Percentiles rank a stretch among this genome's conserved stretches.
Conservation (phyloP, 2,888 invertebrate genomes). For the Smittia sp. region DNA sequence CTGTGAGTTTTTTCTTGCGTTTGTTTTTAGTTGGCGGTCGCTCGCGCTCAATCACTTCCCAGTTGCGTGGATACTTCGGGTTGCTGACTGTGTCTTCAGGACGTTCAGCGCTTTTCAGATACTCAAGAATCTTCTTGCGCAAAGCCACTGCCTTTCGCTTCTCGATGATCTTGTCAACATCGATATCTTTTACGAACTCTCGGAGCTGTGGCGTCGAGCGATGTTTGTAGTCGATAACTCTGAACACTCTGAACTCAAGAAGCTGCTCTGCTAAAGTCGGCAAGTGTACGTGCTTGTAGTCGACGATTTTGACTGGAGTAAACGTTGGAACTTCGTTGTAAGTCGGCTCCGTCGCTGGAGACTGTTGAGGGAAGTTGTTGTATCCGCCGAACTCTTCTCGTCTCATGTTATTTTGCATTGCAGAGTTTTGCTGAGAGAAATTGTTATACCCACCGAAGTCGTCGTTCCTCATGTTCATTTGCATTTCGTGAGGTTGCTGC, state of each 20-base stretch:
- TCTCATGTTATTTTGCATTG: not conserved
- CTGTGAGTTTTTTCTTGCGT: constrained; percentile 38
- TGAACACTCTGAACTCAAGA: constrained; percentile 46
- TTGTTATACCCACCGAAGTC: not conserved
- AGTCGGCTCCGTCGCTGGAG: not conserved
- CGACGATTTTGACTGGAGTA: constrained; percentile 20
- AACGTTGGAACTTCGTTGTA: not conserved
- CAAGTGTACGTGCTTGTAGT: constrained; percentile 30
- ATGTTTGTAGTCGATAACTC: constrained; percentile 38
- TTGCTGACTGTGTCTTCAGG: constrained; percentile 39
- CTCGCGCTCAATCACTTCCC: constrained; percentile 19
- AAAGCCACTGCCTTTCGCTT: constrained; percentile 54
- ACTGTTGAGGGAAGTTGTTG: not conserved
- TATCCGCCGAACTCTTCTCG: not conserved
- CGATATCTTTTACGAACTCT: not conserved
- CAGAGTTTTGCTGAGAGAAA: not conserved
- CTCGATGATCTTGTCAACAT: constrained; percentile 69
- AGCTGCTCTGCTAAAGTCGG: constrained; percentile 47
- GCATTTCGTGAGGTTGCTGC: not conserved
- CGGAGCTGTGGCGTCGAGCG: not conserved
- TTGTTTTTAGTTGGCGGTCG: constrained; percentile 15
- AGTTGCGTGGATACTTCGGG: constrained; percentile 40
- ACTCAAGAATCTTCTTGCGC: constrained; percentile 32
- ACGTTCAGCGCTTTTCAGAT: constrained; percentile 31
- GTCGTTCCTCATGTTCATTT: not conserved